Conservation (phyloP, 37 sponge, comb jelly and placozoan species). For the Theonella swinhoei region DNA sequence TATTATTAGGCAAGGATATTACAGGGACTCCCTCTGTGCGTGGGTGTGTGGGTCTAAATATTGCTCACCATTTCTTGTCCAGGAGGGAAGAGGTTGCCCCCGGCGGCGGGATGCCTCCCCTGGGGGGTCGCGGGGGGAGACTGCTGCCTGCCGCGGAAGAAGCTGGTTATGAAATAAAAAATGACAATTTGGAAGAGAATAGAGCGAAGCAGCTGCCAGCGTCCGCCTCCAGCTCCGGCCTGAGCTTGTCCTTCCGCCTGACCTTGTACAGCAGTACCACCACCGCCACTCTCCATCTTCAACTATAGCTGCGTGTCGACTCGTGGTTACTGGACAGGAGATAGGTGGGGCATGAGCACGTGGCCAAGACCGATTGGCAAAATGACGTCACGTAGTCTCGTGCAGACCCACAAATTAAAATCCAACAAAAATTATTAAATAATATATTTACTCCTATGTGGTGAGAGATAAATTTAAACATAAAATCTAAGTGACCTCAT, state of each 20-base stretch:
- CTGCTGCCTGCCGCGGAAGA: slow-evolving; percentile 62
- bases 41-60: neutral
- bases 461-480: neutral
- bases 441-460: neutral
- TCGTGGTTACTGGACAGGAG: too few relatives aligned
- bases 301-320: too few relatives aligned
- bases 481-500: too few relatives aligned
- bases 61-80: slow-evolving; percentile 59
- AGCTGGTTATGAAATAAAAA: slow-evolving; percentile 79
- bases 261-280: neutral
- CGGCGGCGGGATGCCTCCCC: slow-evolving; percentile 28
- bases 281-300: neutral
- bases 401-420: neutral
- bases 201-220: slow-evolving; percentile 53
- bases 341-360: too few relatives aligned
- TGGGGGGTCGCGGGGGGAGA: slow-evolving; percentile 20
- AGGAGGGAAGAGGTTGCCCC: slow-evolving; percentile 54
- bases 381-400: neutral
- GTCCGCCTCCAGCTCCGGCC: neutral
- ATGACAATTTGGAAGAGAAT: slow-evolving; percentile 68
- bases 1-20: too few relatives aligned
- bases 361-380: too few relatives aligned
- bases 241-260: neutral
- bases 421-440: too few relatives aligned
- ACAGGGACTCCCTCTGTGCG: too few relatives aligned